These are phyloP conservation scores for Glaucidium brasilianum DNA, from an alignment of 2,113 vertebrate genomes.

Conservation along the genomic window DNA sequence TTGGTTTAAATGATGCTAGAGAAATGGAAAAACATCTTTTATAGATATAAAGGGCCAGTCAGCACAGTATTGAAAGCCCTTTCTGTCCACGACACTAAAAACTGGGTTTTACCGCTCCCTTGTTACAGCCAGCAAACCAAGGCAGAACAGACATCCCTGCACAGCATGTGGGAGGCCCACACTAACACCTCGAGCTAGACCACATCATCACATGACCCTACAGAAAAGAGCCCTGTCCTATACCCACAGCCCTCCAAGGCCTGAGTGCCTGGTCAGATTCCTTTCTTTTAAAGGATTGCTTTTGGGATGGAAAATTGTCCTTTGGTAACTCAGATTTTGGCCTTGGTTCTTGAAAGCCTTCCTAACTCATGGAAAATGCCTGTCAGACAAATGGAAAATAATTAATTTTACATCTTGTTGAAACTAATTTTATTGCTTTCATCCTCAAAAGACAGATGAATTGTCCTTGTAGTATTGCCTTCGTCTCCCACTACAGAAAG, in stretches of 20 bases:
- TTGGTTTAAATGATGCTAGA: background rate
- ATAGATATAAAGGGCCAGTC: background rate
- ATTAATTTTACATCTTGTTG: background rate
- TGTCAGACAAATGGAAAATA: background rate
- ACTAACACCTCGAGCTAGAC: too few relatives aligned
- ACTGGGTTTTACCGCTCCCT: background rate
- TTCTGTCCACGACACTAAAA: background rate
- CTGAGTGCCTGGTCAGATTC: background rate
- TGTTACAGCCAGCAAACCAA: background rate
- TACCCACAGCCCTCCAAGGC: background rate
- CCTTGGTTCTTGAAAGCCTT: background rate
- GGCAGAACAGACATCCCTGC: background rate
- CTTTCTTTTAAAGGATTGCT: background rate
- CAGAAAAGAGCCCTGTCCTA: background rate
- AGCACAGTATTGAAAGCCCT: background rate
- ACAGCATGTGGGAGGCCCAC: background rate
- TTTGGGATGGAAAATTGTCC: background rate
- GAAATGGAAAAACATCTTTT: background rate
- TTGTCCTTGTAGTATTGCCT: background rate
- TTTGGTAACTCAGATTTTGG: background rate
- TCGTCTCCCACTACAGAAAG: background rate
- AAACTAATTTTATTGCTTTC: background rate
- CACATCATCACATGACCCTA: background rate
- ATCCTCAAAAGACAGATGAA: background rate
- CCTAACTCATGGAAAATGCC: background rate